Conservation (phyloP, 2,797 vertebrate genomes). For the Perodicticus potto region DNA sequence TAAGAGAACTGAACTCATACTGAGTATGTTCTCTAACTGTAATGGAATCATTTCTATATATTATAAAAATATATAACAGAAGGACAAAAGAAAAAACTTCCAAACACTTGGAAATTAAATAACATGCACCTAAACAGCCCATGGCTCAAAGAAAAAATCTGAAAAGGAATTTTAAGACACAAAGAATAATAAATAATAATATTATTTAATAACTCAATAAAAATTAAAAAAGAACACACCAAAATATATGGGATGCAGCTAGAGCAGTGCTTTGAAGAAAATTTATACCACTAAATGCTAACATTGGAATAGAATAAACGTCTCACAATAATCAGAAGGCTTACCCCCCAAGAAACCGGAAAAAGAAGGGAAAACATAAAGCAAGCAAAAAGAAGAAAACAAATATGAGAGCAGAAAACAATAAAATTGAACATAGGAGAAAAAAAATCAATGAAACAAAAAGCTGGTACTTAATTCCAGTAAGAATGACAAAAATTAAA, state of each 20-base stretch:
- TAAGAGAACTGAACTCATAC: background rate
- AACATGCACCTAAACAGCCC: background rate
- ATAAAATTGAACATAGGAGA: background rate
- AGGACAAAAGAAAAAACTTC: background rate
- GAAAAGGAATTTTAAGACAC: background rate
- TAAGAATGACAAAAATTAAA: background rate
- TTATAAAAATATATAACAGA: background rate
- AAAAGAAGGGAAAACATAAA: background rate
- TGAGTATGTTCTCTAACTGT: background rate
- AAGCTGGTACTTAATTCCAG: background rate
- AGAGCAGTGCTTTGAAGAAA: background rate
- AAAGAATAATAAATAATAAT: background rate
- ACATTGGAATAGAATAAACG: background rate
- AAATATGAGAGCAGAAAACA: background rate
- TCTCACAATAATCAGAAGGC: background rate
- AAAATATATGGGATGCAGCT: background rate
- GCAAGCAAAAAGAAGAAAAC: background rate
- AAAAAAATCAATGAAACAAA: background rate
- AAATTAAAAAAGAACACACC: background rate
- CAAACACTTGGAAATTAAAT: background rate
- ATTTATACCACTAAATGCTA: background rate
- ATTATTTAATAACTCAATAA: background rate
- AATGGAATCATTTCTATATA: background rate
- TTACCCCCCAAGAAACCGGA: background rate
- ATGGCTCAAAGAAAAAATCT: background rate